phyloP scores from a whole-genome alignment of 2,797 vertebrate genomes.

The Oceanodroma leucorhoa region DNA sequence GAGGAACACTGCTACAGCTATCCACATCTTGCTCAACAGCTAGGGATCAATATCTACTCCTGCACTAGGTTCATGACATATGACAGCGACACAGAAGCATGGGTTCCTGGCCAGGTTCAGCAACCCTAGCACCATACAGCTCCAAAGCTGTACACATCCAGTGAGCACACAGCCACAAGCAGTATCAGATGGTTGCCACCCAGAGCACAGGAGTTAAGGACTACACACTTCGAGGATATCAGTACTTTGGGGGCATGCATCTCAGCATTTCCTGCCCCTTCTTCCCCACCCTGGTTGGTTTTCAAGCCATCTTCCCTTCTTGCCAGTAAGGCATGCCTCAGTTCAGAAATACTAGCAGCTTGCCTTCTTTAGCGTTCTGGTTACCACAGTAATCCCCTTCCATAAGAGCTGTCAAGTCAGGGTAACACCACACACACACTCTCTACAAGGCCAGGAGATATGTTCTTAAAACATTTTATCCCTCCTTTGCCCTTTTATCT shows the following conservation, averaged over 20 bases:
- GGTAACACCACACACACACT: not conserved
- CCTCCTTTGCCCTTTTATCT: not conserved
- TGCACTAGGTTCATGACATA: not conserved
- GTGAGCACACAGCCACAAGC: not conserved
- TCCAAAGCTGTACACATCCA: not conserved
- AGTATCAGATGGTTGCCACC: accelerated
- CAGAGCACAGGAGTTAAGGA: not conserved
- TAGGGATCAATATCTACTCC: not conserved
- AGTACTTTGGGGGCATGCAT: not conserved
- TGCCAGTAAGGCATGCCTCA: not conserved
- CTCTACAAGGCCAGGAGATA: not conserved
- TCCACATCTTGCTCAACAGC: not conserved
- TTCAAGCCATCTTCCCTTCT: not conserved
- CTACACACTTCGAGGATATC: not conserved
- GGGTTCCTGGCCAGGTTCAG: not conserved
- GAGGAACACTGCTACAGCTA: not conserved
- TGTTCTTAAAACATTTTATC: not conserved
- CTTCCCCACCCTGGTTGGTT: not conserved
- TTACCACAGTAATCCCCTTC: not conserved
- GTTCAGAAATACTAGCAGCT: not conserved
- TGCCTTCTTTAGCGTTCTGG: not conserved
- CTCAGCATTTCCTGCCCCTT: not conserved
- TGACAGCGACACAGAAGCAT: not conserved
- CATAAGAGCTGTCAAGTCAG: not conserved
- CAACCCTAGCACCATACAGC: not conserved